phyloP scores from a whole-genome alignment of 2,113 vertebrate genomes.

The Noturus placidus region DNA sequence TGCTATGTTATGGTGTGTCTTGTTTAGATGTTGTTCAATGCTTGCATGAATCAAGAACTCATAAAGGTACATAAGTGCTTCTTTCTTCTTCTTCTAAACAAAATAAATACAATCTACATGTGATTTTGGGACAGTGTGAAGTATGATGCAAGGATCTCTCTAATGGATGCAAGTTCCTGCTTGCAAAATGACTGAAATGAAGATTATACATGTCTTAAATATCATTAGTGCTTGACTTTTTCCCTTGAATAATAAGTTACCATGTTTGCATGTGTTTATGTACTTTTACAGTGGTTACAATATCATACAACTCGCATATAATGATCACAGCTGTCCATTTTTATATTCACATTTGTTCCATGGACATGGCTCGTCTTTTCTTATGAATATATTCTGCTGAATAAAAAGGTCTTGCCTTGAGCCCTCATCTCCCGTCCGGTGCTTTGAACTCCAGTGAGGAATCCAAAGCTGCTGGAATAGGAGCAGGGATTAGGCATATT shows the following conservation, averaged over 20 bases:
- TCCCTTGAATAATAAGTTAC: conserved; percentile 7
- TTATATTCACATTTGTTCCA: conserved; percentile 36
- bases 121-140: conserved; percentile 24
- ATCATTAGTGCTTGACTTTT: conserved; percentile 12
- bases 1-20: conserved; percentile 62
- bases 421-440: conserved; percentile 53
- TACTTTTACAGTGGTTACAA: conserved; percentile 53
- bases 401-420: conserved; percentile 70
- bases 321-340: conserved; percentile 34
- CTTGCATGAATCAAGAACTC: conserved; percentile 69
- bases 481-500: conserved; percentile 35
- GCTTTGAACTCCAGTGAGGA: conserved; percentile 54
- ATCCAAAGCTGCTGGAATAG: conserved; percentile 10
- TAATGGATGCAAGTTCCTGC: conserved; percentile 18
- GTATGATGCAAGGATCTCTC: conserved; percentile 13
- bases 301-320: conserved; percentile 21
- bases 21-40: conserved; percentile 63
- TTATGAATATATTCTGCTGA: conserved; percentile 63
- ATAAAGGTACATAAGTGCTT: conserved; percentile 26
- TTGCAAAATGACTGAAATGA: conserved; percentile 30
- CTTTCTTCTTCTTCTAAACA: not conserved
- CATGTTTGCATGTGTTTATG: conserved; percentile 48
- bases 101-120: not conserved
- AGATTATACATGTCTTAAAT: conserved; percentile 29
- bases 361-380: conserved; percentile 42